These are phyloP conservation scores for Pseudopodoces humilis DNA, from an alignment of 2,113 vertebrate species.

Conservation along the genomic window DNA sequence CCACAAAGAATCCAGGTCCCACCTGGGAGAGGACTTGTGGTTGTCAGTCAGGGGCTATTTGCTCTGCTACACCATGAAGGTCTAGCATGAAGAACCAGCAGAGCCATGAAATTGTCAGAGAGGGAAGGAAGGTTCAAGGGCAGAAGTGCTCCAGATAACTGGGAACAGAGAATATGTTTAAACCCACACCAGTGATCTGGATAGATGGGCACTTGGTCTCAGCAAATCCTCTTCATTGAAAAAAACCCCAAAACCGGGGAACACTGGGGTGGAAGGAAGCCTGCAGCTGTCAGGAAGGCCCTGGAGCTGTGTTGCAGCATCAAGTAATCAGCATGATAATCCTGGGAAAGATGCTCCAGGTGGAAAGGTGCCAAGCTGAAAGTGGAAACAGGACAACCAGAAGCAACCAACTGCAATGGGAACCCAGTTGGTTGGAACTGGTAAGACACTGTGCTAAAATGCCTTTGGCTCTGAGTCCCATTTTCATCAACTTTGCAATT, in stretches of 20 bases:
- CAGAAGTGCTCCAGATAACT: background rate
- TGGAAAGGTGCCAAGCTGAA: constrained; percentile 6
- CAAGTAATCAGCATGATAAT: background rate
- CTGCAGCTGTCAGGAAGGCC: background rate
- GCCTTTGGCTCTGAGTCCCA: constrained; percentile 19
- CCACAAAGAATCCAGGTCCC: background rate
- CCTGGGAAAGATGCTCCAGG: constrained; percentile 1
- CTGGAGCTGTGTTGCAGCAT: background rate
- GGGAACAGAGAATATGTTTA: background rate
- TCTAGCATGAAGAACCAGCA: background rate
- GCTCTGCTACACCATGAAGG: background rate
- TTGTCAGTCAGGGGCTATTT: background rate
- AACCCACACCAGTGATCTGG: background rate
- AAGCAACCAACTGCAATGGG: background rate
- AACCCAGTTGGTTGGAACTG: constrained; percentile 23
- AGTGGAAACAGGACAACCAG: background rate
- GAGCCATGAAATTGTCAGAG: background rate
- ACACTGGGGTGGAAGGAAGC: background rate
- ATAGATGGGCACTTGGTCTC: background rate
- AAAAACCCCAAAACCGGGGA: background rate
- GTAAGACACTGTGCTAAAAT: constrained; percentile 22
- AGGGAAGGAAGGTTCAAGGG: background rate
- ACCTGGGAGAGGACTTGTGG: background rate
- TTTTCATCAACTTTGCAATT: constrained; percentile 68
- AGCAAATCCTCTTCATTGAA: background rate